Evolutionary conservation across 1,140 invertebrate genomes (phyloP), one percentile per base, ranked within the genome.

Genomic region (Cotesia chilonis): DNA sequence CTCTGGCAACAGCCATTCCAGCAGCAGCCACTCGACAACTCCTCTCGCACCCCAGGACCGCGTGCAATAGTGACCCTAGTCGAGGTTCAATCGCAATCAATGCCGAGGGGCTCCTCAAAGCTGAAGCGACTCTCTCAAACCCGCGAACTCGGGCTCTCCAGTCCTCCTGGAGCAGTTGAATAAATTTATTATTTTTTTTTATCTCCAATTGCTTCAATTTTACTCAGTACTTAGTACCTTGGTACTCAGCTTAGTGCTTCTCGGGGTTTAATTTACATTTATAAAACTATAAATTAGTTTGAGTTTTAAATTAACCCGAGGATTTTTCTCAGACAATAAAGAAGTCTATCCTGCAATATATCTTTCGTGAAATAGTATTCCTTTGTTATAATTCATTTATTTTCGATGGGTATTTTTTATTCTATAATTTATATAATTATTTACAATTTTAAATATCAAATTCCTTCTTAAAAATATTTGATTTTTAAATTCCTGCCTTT

Each of bases 1-100:
- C 82, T 75, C 85, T 82, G 4, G 89, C 81, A 61, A 90, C 89
- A 71, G 89, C 88, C 52, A 92, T 80, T 3, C 89, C 88, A 4
- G 88, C 85, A 71, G 89, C 87, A 41, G 87, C 89, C 6, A 91
- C 89, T 71, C 90, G 88, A 76, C 90, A 90, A 79, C 90, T 90
- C 66, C 85, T 82, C 81, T 91, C 89, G 76, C 89, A 87, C 28
- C 90, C 81, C 3, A 90, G 84, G 72, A 93, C 80, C 0, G 87
- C 89, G 69, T 89, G 87, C 55, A 94, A 85, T 68, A 94, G 88
- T 65, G 90, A 88, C 70, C 89, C 88, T 75, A 92, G 85, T 81
- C 91, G 87, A 1, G 91, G 89, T 75, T 90, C 87, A 28, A 93
- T 83, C 65, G 84, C 75, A 37, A 85, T 80, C 65, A 90, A 74